Evolutionary conservation across 2,113 vertebrate genomes (phyloP), one percentile per base, ranked within the genome.

Genomic region (Tringa solitaria): DNA sequence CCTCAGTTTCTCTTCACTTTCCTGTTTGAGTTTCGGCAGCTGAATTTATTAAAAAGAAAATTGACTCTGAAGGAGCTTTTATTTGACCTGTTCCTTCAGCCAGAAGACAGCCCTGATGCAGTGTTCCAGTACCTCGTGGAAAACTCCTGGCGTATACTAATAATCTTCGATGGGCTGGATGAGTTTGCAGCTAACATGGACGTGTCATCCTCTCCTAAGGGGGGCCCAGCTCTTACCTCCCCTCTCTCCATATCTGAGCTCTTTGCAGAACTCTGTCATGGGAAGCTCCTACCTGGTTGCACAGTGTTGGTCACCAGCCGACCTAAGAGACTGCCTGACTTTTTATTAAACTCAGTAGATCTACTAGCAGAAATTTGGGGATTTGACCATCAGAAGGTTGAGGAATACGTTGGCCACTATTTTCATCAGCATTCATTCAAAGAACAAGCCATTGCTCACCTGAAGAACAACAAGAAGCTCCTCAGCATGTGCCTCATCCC

Each of bases 131-230:
- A 98, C 87, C 97, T 99, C n/a, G 51, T 98, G 53, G 89, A 98
- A 51, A 98, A 99, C 9, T 98, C 99, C 15, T 86, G 70, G 10
- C 93, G 72, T 12, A 98, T 98, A 9, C 98, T 99, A 72, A 97
- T 99, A 75, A 98, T 99, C 87, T 98, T 99, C 35, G 99, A 99
- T 27, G 99, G 99, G 11, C 98, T 99, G 69, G 99, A 99, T 60
- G 99, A 99, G 95, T 99, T 99, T 93, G 73, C 96, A 37, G 90
- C 63, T 20, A 96, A 97, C 82, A 68, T 98, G 73, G 65, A 73
- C 0, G 7, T 56, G 67, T 28, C 60, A 4, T 16, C 12, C 20
- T 70, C 46, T 56, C 59, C 53, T 12, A 43, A 48, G n/a, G n/a
- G 9, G 37, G 7, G 5, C 9, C 14, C 91, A 39, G 43, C 97